A percentile compares a stretch with the other conserved stretches of the same genome.
Conservation (phyloP, 2,888 invertebrate genomes). For the Brachypterus glaber region DNA sequence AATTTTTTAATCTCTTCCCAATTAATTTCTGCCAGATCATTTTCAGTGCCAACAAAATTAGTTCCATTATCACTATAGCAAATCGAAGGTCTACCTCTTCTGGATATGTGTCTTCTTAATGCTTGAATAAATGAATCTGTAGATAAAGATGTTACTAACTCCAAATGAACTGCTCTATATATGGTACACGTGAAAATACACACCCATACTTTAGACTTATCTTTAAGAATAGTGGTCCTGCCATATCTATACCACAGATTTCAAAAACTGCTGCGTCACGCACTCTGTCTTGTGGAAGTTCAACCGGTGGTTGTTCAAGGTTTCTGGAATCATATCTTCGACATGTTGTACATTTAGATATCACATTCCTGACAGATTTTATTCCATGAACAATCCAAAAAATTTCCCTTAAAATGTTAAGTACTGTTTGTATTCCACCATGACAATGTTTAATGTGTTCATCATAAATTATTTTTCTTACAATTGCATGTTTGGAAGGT, state of each 20-base stretch:
- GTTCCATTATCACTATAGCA: slow-evolving; percentile 35
- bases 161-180: slow-evolving; percentile 35
- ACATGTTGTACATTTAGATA: slow-evolving; percentile 19
- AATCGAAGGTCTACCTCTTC: slow-evolving; percentile 28
- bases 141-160: slow-evolving; percentile 27
- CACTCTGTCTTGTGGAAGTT: slow-evolving; percentile 28
- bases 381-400: slow-evolving; percentile 23
- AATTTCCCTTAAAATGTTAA: slow-evolving; percentile 20
- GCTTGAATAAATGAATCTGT: slow-evolving; percentile 28
- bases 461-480: no score
- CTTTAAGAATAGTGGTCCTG: slow-evolving; percentile 32
- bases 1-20: no score
- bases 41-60: slow-evolving; percentile 32
- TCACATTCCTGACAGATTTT: slow-evolving; percentile 15
- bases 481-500: no score
- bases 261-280: slow-evolving; percentile 28
- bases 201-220: slow-evolving; percentile 29
- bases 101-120: slow-evolving; percentile 29
- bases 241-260: slow-evolving; percentile 31
- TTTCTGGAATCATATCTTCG: slow-evolving; percentile 20
- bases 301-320: slow-evolving; percentile 18
- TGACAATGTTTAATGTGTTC: no score
- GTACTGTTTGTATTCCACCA: no score
- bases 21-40: no score
- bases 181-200: slow-evolving; percentile 36